Base-by-base conservation (phyloP, 2,888 invertebrate species). In the Crocallis elinguaria region DNA sequence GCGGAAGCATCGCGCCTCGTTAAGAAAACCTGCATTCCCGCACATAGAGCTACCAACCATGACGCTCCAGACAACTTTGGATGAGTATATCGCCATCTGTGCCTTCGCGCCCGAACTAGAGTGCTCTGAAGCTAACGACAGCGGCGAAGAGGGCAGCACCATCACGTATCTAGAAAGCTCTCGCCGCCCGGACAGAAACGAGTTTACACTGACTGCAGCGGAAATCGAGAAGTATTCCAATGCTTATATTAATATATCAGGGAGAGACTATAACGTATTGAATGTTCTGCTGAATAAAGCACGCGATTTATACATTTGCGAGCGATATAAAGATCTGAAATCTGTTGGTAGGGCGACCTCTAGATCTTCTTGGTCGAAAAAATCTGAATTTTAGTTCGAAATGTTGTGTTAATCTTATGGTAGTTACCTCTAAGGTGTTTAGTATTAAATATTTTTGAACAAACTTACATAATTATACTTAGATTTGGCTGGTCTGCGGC, bases 161-260 rank as follows among this genome's bases (percentile, higher is more conserved):
- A 65, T 76, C 5, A 52, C 59, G n/a, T 57, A 56, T 0, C 21
- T 74, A 0, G 71, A 67, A 12, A 59, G 45, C 1, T 35, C 30
- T 2, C n/a, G 6, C 3, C 29, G 57, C 48, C 46, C 56, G 50
- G 32, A 33, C 2, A 29, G 16, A 29, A 27, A 60, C 57, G 39
- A 49, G 0, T 71, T 65, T 14, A 73, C 66, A 56, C 66, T 82
- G 3, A 73, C 77, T 2, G 63, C 74, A 2, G 51, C 64, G 0
- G 82, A 84, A 51, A 72, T 83, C 25, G 73, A 82, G 39, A 70
- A 74, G 41, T 84, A 78, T 60, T 71, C 79, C 0, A 64, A 74
- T 23, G 69, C 69, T 57, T 74, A 63, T 55, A 57, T 82, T 1
- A 63, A 51, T 2, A 49, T 81, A 0, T 46, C 61, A 16, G 81